Evolutionary conservation across 1,140 invertebrate genomes (phyloP).

Genomic region (Hylaeus volcanicus): DNA sequence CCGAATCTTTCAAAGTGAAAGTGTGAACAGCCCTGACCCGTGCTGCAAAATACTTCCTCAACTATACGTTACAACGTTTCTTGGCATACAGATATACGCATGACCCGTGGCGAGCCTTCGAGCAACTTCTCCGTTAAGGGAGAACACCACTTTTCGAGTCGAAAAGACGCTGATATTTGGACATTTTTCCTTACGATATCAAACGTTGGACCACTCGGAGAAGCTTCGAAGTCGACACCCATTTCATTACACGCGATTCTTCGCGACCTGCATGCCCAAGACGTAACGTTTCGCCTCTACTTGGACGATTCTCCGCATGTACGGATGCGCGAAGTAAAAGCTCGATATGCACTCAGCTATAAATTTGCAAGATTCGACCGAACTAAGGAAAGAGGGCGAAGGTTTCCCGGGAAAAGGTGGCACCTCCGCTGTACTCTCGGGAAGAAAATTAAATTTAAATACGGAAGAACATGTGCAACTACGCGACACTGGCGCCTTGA

Average conservation of each 20-base stretch:
- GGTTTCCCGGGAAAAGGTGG: not conserved
- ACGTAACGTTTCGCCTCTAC: not conserved
- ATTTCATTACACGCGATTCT: conserved; percentile 19
- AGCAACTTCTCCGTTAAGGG: not conserved
- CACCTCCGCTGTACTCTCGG: not conserved
- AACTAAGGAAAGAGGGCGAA: not conserved
- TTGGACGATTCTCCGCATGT: not conserved
- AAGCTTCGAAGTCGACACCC: not conserved
- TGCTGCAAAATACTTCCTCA: too few relatives aligned
- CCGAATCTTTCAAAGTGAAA: too few relatives aligned
- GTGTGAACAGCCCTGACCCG: too few relatives aligned
- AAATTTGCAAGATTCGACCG: not conserved
- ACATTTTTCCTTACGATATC: too few relatives aligned
- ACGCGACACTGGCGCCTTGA: not conserved
- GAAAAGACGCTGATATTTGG: too few relatives aligned
- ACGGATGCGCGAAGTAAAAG: not conserved
- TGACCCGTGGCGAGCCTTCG: not conserved
- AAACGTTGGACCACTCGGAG: not conserved
- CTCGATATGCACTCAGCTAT: not conserved
- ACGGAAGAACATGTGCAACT: conserved; percentile 12
- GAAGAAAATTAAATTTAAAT: conserved; percentile 37
- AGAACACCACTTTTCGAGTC: too few relatives aligned
- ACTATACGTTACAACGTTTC: too few relatives aligned
- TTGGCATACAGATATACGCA: too few relatives aligned
- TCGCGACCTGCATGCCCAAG: not conserved